Base-by-base conservation (phyloP, 35 echinoderm and acorn worm species). In the Anneissia japonica region DNA sequence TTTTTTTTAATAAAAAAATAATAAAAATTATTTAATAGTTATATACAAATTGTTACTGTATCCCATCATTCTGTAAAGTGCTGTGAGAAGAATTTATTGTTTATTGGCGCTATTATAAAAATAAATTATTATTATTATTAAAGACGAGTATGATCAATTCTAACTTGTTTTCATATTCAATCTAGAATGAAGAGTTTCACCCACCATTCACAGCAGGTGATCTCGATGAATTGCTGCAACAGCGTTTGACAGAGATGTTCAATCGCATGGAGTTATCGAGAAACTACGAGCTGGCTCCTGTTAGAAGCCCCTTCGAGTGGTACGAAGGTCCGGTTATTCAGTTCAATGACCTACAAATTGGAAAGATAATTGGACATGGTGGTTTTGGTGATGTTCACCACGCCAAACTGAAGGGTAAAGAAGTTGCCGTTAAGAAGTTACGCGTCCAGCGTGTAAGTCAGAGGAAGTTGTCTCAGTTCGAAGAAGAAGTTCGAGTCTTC, bases 391-490 rank as follows among this genome's bases (percentile, higher is more conserved):
- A 82, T 33, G 87, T 88, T 34, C 38, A 83, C 38, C 81, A 82
- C 75, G 87, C 33, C 34, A 74, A 81, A 17, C 72, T 46, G 77
- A 81, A 73, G 26, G 87, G 80, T n/a, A 79, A 32, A 14, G 87
- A 82, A 14, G 87, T 89, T 77, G 79, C 87, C 32, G 74, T 89
- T 81, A 89, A 89, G 87, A 89, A 89, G 55, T 79, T 89, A 1
- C 87, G 87, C 4, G 87, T 89, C 16, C 87, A 89, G 46, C 87
- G 79, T 36, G 87, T 89, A 21, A 82, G 77, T 30, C 41, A 89
- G 37, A 82, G 39, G 36, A 80, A 79, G n/a, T 40, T 82, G 79
- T 56, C 35, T 30, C 75, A 89, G 46, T 89, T 89, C 38, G 51
- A 77, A 31, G 87, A 82, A 0, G 87, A 89, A 55, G 51, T 89